These are phyloP conservation scores for Threskiornis aethiopicus DNA, from an alignment of 2,797 vertebrate species.

Conservation along the genomic window DNA sequence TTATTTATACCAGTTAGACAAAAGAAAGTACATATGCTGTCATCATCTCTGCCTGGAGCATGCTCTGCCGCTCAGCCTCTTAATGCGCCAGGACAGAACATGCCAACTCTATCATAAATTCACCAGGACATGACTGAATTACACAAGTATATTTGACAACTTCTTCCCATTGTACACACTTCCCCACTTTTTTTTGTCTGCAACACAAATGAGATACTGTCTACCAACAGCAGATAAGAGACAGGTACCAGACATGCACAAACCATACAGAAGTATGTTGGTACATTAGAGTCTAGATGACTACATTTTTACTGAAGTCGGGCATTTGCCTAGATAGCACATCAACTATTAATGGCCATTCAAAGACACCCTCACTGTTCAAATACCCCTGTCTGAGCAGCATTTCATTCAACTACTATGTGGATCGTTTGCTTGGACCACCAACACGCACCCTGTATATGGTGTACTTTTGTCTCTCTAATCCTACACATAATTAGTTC, in stretches of 20 bases:
- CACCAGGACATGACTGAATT: not conserved
- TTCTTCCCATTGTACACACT: not conserved
- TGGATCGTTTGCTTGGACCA: not conserved
- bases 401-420: not conserved
- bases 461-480: not conserved
- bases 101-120: not conserved
- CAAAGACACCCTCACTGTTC: not conserved
- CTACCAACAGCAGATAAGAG: not conserved
- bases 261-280: not conserved
- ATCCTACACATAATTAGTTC: not conserved
- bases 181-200: rapidly evolving
- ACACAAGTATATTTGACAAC: not conserved
- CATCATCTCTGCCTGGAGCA: not conserved
- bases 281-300: not conserved
- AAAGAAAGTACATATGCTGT: not conserved
- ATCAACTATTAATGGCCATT: not conserved
- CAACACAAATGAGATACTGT: not conserved
- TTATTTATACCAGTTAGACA: not conserved
- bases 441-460: not conserved
- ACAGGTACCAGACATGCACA: not conserved
- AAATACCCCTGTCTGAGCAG: not conserved
- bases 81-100: not conserved
- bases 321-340: not conserved
- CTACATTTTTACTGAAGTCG: not conserved
- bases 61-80: not conserved